Percentiles rank a stretch among this genome's conserved stretches.
Conservation (phyloP, 2,797 vertebrate species). For the Enteromius mattozi region DNA sequence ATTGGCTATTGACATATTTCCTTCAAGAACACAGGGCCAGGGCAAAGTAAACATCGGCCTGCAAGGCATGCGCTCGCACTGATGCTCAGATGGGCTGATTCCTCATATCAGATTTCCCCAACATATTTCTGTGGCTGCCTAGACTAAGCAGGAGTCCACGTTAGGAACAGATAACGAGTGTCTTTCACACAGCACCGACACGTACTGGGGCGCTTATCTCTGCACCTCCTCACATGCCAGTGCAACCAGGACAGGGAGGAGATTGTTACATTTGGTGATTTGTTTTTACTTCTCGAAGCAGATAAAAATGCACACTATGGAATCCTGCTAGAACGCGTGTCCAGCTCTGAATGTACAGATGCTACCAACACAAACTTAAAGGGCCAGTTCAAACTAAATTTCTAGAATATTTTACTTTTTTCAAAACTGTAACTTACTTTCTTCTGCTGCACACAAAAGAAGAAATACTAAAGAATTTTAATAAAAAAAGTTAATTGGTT, state of each 20-base stretch:
- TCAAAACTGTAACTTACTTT: not conserved
- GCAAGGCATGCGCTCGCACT: slow-evolving; percentile 76
- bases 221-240: slow-evolving; percentile 83
- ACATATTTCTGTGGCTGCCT: slow-evolving; percentile 85
- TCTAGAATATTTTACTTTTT: not conserved
- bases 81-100: slow-evolving; percentile 80
- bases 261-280: slow-evolving; percentile 89
- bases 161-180: slow-evolving; percentile 85
- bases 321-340: slow-evolving; percentile 48
- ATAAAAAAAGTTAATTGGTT: too few relatives aligned
- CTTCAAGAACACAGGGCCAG: slow-evolving; percentile 73
- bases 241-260: slow-evolving; percentile 81
- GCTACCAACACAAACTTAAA: not conserved
- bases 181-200: slow-evolving; percentile 89
- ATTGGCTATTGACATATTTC: slow-evolving; percentile 78
- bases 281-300: slow-evolving; percentile 74
- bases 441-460: not conserved
- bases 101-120: slow-evolving; percentile 81
- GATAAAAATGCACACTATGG: slow-evolving; percentile 72
- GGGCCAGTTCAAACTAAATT: not conserved
- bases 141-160: slow-evolving; percentile 87
- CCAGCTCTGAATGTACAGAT: slow-evolving; percentile 32
- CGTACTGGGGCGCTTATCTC: slow-evolving; percentile 84
- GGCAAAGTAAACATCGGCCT: slow-evolving; percentile 80
- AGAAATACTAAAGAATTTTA: not conserved